Base-by-base conservation (phyloP, 1,140 invertebrate species). In the Papilio glaucus region DNA sequence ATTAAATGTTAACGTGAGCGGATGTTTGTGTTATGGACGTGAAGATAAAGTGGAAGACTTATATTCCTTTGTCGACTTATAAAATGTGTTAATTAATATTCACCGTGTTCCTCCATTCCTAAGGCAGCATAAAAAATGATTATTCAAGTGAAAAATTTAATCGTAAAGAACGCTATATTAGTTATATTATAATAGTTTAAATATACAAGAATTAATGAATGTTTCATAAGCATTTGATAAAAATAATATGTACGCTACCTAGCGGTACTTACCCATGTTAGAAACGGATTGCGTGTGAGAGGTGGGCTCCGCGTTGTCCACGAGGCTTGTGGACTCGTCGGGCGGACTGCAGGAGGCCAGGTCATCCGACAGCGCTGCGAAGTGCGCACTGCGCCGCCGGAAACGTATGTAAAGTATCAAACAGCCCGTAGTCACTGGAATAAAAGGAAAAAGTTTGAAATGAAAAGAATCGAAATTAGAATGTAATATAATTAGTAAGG, bases 401-500 rank as follows among this genome's bases (percentile, higher is more conserved):
- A 85, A 88, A 41, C 93, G 84, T 41, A 90, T 81, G 81, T 94
- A 93, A 71, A 93, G 61, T 13, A 91, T 92, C 13, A 94, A 77
- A 73, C 89, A 93, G 6, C 89, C 88, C 0, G 86, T 86, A 1
- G 89, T 89, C 72, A 94, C 93, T 94, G 76, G 7, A 68, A 68
- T 4, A 8, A 77, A 81, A 29, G 57, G n/a, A n/a, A n/a, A n/a
- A n/a, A n/a, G n/a, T n/a, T n/a, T n/a, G n/a, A n/a, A n/a, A n/a
- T n/a, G n/a, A n/a, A n/a, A n/a, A n/a, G n/a, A n/a, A n/a, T n/a
- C n/a, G n/a, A n/a, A n/a, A n/a, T n/a, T n/a, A n/a, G n/a, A n/a
- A n/a, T n/a, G n/a, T n/a, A n/a, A n/a, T n/a, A n/a, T n/a, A n/a
- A n/a, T n/a, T n/a, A n/a, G n/a, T n/a, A n/a, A n/a, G n/a, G n/a